These are phyloP conservation scores for Trachelus troglodyta DNA, from an alignment of 2,888 invertebrate genomes.

Conservation along the genomic window DNA sequence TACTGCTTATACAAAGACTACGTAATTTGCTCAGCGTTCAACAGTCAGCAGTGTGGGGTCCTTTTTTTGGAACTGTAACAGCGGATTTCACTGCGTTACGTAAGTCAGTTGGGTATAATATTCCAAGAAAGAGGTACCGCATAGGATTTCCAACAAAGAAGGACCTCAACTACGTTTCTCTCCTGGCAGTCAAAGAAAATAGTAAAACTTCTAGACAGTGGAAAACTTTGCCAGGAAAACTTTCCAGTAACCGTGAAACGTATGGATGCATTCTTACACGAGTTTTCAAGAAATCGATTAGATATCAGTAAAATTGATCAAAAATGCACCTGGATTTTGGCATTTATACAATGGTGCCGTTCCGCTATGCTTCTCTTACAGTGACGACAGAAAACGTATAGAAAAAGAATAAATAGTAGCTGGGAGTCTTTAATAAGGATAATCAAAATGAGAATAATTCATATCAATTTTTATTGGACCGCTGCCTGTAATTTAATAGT, in stretches of 20 bases:
- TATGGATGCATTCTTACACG: not conserved
- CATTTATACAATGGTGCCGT: not conserved
- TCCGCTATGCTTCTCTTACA: not conserved
- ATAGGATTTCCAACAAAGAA: not conserved
- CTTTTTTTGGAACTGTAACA: not conserved
- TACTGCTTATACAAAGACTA: not conserved
- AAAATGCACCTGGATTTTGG: not conserved
- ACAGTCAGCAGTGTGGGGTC: not conserved
- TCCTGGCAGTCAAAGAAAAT: not conserved
- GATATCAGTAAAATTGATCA: not conserved
- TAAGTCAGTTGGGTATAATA: not conserved
- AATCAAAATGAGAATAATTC: not conserved
- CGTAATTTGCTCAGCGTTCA: not conserved
- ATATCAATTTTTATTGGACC: not conserved
- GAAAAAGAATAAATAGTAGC: not conserved
- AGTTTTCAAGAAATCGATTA: not conserved
- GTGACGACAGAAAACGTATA: not conserved
- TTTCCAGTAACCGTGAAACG: not conserved
- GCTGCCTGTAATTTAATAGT: not conserved
- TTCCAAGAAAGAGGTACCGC: not conserved
- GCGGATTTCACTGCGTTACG: not conserved
- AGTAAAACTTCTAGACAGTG: not conserved
- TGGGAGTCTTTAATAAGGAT: not conserved
- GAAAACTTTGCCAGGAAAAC: not conserved
- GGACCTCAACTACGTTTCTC: not conserved